Conservation (phyloP, 2,888 invertebrate species). For the Carabus problematicus region DNA sequence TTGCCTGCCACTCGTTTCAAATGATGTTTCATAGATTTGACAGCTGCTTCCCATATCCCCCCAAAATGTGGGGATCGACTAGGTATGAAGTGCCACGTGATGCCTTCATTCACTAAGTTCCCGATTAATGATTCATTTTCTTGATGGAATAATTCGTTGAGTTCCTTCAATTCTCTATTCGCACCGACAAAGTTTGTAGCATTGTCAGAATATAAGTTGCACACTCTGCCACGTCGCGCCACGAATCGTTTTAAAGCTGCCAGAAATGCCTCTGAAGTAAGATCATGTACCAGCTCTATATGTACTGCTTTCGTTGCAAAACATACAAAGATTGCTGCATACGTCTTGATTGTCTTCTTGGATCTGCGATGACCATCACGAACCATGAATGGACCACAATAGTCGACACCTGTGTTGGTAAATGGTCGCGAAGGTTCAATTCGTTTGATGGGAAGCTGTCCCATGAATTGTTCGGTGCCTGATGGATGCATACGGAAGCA, state of each 20-base stretch:
- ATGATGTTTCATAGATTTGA: constrained; percentile 49
- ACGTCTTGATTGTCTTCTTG: constrained; percentile 22
- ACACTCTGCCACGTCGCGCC: constrained; percentile 47
- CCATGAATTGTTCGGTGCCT: neutral
- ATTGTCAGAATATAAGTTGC: constrained; percentile 50
- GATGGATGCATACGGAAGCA: constrained; percentile 27
- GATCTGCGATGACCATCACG: neutral
- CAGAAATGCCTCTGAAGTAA: constrained; percentile 50
- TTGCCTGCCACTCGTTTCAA: constrained; percentile 45
- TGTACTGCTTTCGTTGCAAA: constrained; percentile 51
- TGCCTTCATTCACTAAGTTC: constrained; percentile 18
- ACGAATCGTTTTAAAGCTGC: constrained; percentile 50
- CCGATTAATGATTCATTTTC: no score
- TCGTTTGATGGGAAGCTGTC: constrained; percentile 2
- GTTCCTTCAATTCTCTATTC: constrained; percentile 46
- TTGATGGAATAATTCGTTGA: no score
- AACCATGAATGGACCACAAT: constrained; percentile 2
- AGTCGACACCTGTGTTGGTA: constrained; percentile 10
- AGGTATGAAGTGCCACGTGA: constrained; percentile 50
- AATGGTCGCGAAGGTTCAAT: constrained; percentile 7
- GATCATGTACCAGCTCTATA: constrained; percentile 50
- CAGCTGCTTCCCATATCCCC: constrained; percentile 50
- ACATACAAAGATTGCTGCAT: constrained; percentile 50
- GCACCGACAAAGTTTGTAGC: constrained; percentile 52
- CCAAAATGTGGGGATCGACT: constrained; percentile 49